These are phyloP conservation scores for Dioctria linearis DNA, from an alignment of 2,888 invertebrate genomes.

Conservation along the genomic window DNA sequence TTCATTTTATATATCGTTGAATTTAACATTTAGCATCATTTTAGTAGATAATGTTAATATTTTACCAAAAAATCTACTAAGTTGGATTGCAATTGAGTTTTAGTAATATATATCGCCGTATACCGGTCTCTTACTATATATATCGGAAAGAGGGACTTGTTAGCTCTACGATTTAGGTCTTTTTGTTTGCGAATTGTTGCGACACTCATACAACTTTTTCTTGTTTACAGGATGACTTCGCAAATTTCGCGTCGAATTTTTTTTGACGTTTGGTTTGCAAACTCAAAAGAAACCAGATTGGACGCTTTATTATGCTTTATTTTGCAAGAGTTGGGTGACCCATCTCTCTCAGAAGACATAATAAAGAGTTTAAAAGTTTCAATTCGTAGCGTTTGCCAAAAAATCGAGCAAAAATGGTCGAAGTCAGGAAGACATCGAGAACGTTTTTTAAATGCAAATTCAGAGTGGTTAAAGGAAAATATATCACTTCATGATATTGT, in stretches of 20 bases:
- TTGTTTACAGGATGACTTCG: slow-evolving; percentile 19
- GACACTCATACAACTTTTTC: slow-evolving; percentile 3
- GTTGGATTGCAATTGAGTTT: too few relatives aligned
- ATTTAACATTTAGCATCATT: too few relatives aligned
- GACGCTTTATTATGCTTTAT: neutral
- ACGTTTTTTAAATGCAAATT: slow-evolving; percentile 2
- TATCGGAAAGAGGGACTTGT: too few relatives aligned
- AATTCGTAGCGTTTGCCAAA: slow-evolving; percentile 5
- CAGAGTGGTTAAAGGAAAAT: slow-evolving; percentile 1
- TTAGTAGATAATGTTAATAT: too few relatives aligned
- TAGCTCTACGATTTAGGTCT: too few relatives aligned
- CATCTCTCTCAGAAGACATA: neutral
- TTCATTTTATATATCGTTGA: too few relatives aligned
- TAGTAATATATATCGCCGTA: too few relatives aligned
- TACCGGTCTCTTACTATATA: too few relatives aligned
- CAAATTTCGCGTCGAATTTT: neutral
- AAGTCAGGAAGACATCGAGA: slow-evolving; percentile 12
- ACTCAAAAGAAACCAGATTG: neutral
- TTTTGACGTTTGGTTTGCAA: slow-evolving; percentile 6
- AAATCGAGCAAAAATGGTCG: slow-evolving; percentile 3
- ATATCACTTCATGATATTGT: neutral
- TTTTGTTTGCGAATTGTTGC: too few relatives aligned
- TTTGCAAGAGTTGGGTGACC: slow-evolving; percentile 4
- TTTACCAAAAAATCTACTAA: too few relatives aligned
- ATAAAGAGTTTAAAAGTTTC: neutral